Conservation (phyloP, 1,140 invertebrate genomes). For the Aphelenchoides fujianensis region DNA sequence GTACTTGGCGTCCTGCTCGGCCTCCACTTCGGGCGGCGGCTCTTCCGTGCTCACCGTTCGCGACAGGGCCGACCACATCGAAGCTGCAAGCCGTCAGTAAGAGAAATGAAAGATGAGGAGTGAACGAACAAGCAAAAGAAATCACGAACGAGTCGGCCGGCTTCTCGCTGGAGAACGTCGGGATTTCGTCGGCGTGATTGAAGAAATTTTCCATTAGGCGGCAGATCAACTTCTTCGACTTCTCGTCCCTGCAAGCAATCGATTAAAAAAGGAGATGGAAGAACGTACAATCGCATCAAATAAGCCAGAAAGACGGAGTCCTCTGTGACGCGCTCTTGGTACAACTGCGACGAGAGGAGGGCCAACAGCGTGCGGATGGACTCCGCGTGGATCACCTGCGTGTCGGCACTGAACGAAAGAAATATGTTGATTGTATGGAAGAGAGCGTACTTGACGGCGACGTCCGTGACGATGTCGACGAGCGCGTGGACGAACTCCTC, state of each 20-base stretch:
- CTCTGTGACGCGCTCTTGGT: constrained; percentile 47
- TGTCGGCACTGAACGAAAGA: constrained; percentile 78
- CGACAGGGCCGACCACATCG: constrained; percentile 52
- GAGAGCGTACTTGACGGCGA: constrained; percentile 69
- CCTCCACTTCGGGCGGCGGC: constrained; percentile 28
- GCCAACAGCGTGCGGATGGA: constrained; percentile 62
- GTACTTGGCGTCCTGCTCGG: constrained; percentile 30
- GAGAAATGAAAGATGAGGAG: constrained; percentile 62
- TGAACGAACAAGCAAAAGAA: constrained; percentile 56
- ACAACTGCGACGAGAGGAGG: constrained; percentile 69
- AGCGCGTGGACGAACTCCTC: constrained; percentile 68
- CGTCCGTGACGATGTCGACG: constrained; percentile 74
- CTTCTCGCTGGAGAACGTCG: constrained; percentile 21
- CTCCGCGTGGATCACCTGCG: constrained; percentile 74
- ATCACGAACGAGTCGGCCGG: constrained; percentile 27
- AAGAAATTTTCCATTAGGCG: constrained; percentile 46
- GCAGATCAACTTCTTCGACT: constrained; percentile 32
- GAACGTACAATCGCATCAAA: constrained; percentile 62
- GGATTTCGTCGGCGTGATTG: constrained; percentile 32
- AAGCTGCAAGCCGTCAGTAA: constrained; percentile 71
- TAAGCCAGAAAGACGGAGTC: constrained; percentile 68
- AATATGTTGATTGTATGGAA: constrained; percentile 8
- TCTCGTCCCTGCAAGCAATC: background rate
- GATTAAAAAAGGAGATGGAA: constrained; percentile 1
- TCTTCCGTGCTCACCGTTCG: constrained; percentile 42